Evolutionary conservation across 2,113 vertebrate species (phyloP).

Genomic region (Danionella cerebrum): DNA sequence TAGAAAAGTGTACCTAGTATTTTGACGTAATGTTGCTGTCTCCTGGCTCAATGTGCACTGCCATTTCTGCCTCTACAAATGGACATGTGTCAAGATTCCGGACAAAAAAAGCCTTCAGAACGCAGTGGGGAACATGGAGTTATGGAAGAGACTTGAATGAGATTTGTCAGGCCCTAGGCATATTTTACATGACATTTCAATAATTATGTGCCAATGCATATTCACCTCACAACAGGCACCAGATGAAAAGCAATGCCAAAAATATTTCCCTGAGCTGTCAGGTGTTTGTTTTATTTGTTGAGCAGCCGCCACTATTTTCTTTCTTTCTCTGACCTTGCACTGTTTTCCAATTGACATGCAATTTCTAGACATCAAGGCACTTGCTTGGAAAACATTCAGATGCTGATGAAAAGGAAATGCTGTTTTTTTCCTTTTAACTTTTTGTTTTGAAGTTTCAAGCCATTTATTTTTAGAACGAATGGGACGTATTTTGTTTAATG

Average conservation of each 20-base stretch:
- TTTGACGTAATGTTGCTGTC: conserved; percentile 35
- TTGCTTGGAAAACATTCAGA: conserved; percentile 18
- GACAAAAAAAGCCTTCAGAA: conserved; percentile 14
- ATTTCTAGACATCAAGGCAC: conserved; percentile 36
- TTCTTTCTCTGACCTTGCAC: conserved; percentile 24
- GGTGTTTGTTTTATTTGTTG: conserved; percentile 42
- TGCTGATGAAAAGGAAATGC: conserved; percentile 8
- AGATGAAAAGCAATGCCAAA: conserved; percentile 29
- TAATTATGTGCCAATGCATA: conserved; percentile 48
- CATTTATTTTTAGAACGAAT: conserved; percentile 3
- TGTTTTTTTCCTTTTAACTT: not conserved
- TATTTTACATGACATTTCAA: conserved; percentile 48
- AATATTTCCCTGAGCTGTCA: conserved; percentile 51
- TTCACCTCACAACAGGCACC: conserved; percentile 38
- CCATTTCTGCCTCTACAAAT: not conserved
- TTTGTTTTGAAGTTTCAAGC: no score
- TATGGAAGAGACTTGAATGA: conserved; percentile 33
- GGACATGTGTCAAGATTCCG: not conserved
- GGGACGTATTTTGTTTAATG: not conserved
- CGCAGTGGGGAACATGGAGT: not conserved
- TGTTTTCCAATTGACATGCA: conserved; percentile 35
- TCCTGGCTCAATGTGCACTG: conserved; percentile 25
- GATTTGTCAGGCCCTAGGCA: conserved; percentile 37
- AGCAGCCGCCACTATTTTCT: not conserved
- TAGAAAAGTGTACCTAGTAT: conserved; percentile 32